A percentile compares a stretch with the other conserved stretches of the same genome.
phyloP scores from a whole-genome alignment of 2,888 invertebrate genomes.

The Stenolophus ochropezus region DNA sequence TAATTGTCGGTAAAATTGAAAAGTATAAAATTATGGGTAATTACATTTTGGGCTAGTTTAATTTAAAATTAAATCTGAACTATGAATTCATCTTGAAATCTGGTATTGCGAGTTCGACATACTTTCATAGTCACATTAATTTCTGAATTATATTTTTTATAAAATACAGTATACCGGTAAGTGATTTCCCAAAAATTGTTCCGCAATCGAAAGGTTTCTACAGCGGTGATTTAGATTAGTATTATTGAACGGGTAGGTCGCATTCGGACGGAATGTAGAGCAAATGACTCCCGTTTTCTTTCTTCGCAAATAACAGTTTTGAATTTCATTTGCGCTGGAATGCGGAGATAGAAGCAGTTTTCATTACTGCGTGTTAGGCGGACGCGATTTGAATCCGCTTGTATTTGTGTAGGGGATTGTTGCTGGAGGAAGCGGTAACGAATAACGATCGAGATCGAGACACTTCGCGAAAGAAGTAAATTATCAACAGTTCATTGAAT shows the following conservation, averaged over 20 bases:
- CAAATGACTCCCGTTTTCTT: background rate
- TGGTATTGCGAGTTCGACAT: too few relatives aligned
- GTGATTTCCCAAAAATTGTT: too few relatives aligned
- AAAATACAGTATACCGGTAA: too few relatives aligned
- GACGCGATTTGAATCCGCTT: background rate
- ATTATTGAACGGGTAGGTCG: background rate
- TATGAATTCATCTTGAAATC: too few relatives aligned
- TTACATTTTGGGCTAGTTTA: too few relatives aligned
- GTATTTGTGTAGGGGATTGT: conserved; percentile 24
- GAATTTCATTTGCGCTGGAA: background rate
- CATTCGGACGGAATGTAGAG: background rate
- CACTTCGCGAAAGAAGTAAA: conserved; percentile 55
- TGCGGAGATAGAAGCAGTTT: background rate
- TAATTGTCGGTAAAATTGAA: too few relatives aligned
- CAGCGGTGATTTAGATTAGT: background rate
- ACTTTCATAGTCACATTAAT: too few relatives aligned
- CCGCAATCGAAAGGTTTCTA: too few relatives aligned
- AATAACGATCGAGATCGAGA: conserved; percentile 16
- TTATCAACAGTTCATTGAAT: conserved; percentile 56
- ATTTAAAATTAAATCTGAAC: too few relatives aligned
- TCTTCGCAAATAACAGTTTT: background rate
- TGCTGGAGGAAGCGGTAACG: conserved; percentile 33
- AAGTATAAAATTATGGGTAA: too few relatives aligned
- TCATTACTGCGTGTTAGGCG: background rate
- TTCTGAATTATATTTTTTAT: too few relatives aligned